Evolutionary conservation across 2,113 vertebrate genomes (phyloP).

Genomic region (Phyllopteryx taeniolatus): DNA sequence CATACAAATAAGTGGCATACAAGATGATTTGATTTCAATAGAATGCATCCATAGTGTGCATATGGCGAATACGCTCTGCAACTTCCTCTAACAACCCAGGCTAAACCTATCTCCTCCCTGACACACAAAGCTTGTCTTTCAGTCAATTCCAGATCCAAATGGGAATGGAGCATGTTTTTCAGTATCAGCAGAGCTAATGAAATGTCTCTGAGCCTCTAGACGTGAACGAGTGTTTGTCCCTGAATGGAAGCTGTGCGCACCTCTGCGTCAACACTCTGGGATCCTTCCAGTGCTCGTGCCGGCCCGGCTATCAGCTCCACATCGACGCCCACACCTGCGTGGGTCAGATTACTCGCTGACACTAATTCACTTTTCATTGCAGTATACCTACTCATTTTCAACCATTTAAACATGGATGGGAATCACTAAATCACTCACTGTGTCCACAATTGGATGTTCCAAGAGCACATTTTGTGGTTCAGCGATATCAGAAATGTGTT

Average conservation of each 20-base stretch:
- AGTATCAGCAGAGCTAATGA: background rate
- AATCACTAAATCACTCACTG: conserved; percentile 6
- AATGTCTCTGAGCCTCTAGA: conserved; percentile 56
- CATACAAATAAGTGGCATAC: too few relatives aligned
- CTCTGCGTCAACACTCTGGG: conserved; percentile 72
- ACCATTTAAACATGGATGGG: conserved; percentile 17
- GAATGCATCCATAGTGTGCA: too few relatives aligned
- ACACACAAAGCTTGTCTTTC: too few relatives aligned
- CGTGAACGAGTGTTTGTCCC: conserved; percentile 68
- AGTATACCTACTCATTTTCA: conserved; percentile 26
- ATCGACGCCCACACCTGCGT: conserved; percentile 73
- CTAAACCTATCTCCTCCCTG: too few relatives aligned
- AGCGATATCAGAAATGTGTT: background rate
- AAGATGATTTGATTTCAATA: too few relatives aligned
- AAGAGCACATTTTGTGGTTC: background rate
- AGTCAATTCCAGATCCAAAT: background rate
- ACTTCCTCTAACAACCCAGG: too few relatives aligned
- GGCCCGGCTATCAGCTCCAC: conserved; percentile 74
- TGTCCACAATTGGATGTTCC: background rate
- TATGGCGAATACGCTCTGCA: too few relatives aligned
- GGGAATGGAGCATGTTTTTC: background rate
- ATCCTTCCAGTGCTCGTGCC: conserved; percentile 74
- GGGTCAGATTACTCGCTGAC: conserved; percentile 60
- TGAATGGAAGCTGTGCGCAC: conserved; percentile 67
- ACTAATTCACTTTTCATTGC: conserved; percentile 9